Evolutionary conservation across 2,888 invertebrate genomes (phyloP).

Genomic region (Diogma glabrata): DNA sequence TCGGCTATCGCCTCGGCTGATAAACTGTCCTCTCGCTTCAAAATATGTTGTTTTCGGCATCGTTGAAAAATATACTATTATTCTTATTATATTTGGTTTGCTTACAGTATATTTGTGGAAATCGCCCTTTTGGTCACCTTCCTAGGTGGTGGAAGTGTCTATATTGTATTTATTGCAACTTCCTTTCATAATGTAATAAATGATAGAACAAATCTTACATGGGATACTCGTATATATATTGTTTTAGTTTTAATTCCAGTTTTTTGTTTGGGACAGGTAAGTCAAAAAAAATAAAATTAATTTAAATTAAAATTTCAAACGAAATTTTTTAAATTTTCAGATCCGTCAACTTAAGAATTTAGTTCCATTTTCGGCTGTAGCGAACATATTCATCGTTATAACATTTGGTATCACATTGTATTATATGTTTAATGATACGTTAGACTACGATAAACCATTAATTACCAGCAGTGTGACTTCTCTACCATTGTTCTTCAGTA

Average conservation of each 20-base stretch:
- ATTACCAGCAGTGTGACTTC: conserved; percentile 44
- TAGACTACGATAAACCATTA: conserved; percentile 40
- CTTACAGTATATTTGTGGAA: conserved; percentile 54
- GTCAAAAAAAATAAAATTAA: neutral
- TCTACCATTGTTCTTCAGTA: conserved; percentile 84
- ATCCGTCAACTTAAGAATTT: conserved; percentile 69
- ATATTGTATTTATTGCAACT: conserved; percentile 63
- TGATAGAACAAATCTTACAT: conserved; percentile 28
- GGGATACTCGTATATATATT: conserved; percentile 52
- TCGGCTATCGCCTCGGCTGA: too few relatives aligned
- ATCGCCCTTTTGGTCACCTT: conserved; percentile 57
- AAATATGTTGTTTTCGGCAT: too few relatives aligned
- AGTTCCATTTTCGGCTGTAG: conserved; percentile 80
- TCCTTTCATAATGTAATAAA: conserved; percentile 37
- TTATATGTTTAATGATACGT: conserved; percentile 57
- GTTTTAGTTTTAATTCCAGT: conserved; percentile 55
- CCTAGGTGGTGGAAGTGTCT: conserved; percentile 58
- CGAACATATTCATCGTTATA: conserved; percentile 67
- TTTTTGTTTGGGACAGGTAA: conserved; percentile 43
- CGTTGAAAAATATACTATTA: too few relatives aligned
- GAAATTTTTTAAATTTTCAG: conserved; percentile 36
- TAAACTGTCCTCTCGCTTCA: too few relatives aligned
- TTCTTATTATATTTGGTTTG: conserved; percentile 9
- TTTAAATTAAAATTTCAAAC: neutral
- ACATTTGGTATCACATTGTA: conserved; percentile 74